A percentile compares a stretch with the other conserved stretches of the same genome.
These are phyloP conservation scores for Oryctes rhinoceros DNA, from an alignment of 1,140 invertebrate genomes.

Conservation along the genomic window DNA sequence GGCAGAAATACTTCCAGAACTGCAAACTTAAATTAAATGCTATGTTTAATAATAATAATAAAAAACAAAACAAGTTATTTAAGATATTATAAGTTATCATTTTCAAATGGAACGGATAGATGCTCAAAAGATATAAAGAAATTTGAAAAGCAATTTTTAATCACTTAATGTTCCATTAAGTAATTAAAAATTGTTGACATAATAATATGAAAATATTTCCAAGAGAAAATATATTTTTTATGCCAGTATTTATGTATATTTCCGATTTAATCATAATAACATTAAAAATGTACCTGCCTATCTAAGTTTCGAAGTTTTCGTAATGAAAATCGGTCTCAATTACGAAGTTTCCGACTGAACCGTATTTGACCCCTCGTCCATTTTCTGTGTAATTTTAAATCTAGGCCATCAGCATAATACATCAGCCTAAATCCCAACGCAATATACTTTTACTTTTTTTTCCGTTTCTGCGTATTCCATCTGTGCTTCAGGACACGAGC, in stretches of 20 bases:
- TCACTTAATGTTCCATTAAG: too few species aligned
- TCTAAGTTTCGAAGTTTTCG: background rate
- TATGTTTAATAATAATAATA: too few species aligned
- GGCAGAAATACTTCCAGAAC: too few species aligned
- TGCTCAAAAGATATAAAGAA: too few species aligned
- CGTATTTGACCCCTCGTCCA: background rate
- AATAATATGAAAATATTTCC: too few species aligned
- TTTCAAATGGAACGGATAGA: too few species aligned
- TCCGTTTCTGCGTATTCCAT: background rate
- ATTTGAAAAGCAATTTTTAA: too few species aligned
- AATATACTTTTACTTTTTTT: background rate
- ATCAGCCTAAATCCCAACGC: background rate
- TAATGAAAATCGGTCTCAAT: background rate
- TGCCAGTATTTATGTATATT: background rate
- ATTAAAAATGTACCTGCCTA: background rate
- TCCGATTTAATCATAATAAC: background rate
- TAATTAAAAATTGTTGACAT: too few species aligned
- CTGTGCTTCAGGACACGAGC: background rate
- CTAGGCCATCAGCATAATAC: slow-evolving; percentile 4
- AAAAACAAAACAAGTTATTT: too few species aligned
- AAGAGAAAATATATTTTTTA: too few species aligned
- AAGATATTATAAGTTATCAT: too few species aligned
- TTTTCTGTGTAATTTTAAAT: slow-evolving; percentile 6
- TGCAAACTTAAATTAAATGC: too few species aligned
- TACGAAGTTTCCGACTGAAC: slow-evolving; percentile 1